phyloP scores from a whole-genome alignment of 2,888 invertebrate genomes.

The Criorhina ranunculi region DNA sequence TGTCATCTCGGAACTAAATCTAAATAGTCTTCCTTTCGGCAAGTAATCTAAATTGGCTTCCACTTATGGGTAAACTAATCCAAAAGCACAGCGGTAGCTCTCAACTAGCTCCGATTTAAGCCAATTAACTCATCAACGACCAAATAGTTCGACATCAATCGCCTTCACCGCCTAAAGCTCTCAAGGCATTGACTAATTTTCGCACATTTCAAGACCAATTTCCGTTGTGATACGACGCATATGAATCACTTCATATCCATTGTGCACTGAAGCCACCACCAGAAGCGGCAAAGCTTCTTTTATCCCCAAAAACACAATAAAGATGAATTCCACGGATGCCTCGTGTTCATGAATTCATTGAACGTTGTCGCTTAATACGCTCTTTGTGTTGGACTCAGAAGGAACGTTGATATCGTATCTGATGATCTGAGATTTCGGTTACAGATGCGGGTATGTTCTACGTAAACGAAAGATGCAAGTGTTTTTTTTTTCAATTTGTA shows the following conservation, averaged over 20 bases:
- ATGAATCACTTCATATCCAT: conserved; percentile 61
- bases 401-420: conserved; percentile 34
- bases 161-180: neutral
- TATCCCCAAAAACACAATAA: conserved; percentile 49
- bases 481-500: conserved; percentile 37
- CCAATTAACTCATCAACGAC: neutral
- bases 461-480: conserved; percentile 57
- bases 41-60: no score
- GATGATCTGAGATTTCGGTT: conserved; percentile 60
- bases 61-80: no score
- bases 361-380: conserved; percentile 60
- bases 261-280: conserved; percentile 29
- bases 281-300: conserved; percentile 71
- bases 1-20: no score
- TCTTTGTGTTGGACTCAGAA: conserved; percentile 53
- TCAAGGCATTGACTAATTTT: neutral
- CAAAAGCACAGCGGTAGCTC: no score
- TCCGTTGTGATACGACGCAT: conserved; percentile 23
- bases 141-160: neutral
- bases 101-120: neutral
- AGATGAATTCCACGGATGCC: conserved; percentile 53
- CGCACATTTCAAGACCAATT: neutral
- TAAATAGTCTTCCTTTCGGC: no score
- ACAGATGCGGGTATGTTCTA: conserved; percentile 71
- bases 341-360: conserved; percentile 74